These are phyloP conservation scores for Graphium colonna DNA, from an alignment of 2,888 invertebrate species.

Conservation along the genomic window DNA sequence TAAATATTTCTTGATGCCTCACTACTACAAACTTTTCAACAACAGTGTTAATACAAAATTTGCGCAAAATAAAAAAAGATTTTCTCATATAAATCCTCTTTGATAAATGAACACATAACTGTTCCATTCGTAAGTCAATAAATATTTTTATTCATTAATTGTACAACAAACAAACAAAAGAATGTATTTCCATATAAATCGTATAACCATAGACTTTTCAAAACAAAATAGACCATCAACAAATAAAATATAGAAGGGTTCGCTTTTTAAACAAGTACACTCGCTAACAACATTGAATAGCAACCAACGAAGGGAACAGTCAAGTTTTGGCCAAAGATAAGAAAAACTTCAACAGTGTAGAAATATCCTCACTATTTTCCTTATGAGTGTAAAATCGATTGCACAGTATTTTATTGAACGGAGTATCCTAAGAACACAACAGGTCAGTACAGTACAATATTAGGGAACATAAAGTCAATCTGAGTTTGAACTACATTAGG, in stretches of 20 bases:
- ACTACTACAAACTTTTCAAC: slow-evolving; percentile 12
- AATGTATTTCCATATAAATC: slow-evolving; percentile 3
- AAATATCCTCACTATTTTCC: slow-evolving; percentile 47
- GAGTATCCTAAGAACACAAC: slow-evolving; percentile 72
- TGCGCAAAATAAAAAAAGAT: slow-evolving; percentile 19
- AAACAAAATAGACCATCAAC: slow-evolving; percentile 17
- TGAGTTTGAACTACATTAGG: slow-evolving; percentile 65
- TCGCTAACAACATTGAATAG: slow-evolving; percentile 11
- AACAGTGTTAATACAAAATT: slow-evolving; percentile 21
- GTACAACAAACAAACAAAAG: slow-evolving; percentile 4
- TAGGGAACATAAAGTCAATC: slow-evolving; percentile 49
- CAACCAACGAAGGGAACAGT: slow-evolving; percentile 37
- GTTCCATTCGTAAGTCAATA: slow-evolving; percentile 18
- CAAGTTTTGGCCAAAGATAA: slow-evolving; percentile 29
- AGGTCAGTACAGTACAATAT: slow-evolving; percentile 57
- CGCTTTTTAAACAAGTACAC: neutral
- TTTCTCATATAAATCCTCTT: slow-evolving; percentile 20
- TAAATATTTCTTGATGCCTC: slow-evolving; percentile 13
- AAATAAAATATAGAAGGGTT: neutral
- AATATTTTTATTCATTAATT: neutral
- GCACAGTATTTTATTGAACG: slow-evolving; percentile 51
- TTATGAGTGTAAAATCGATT: slow-evolving; percentile 42
- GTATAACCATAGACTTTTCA: slow-evolving; percentile 12
- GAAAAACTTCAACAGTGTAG: slow-evolving; percentile 59
- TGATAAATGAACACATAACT: slow-evolving; percentile 17